Conservation (phyloP, 2,888 invertebrate species). For the Eupithecia inturbata region DNA sequence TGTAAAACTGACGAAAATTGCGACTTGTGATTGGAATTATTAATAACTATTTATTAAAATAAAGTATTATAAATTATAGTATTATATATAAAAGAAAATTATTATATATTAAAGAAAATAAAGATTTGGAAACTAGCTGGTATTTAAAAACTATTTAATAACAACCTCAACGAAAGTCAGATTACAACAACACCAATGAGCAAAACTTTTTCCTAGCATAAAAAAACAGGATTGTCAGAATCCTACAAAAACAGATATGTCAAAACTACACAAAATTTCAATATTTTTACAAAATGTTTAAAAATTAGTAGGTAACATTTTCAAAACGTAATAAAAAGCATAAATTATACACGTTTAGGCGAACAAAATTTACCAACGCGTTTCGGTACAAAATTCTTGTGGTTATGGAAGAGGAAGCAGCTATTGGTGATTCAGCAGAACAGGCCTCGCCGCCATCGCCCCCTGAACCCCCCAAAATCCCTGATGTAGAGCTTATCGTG, state of each 20-base stretch:
- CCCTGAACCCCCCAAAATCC: constrained; percentile 58
- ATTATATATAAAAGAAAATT: no score
- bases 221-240: not conserved
- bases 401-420: constrained; percentile 59
- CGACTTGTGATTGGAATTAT: no score
- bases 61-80: no score
- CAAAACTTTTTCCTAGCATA: not conserved
- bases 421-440: constrained; percentile 50
- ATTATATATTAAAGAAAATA: no score
- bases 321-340: not conserved
- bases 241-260: not conserved
- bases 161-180: not conserved
- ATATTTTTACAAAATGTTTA: not conserved
- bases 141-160: not conserved
- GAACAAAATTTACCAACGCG: not conserved
- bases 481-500: constrained; percentile 72
- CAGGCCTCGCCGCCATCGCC: constrained; percentile 38
- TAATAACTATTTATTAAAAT: no score
- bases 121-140: not conserved
- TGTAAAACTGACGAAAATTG: not conserved
- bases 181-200: not conserved
- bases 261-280: not conserved
- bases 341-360: not conserved
- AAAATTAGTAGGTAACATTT: not conserved
- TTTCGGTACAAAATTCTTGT: constrained; percentile 27